Evolutionary conservation across 2,797 vertebrate genomes (phyloP).

Genomic region (Hydrophis major): DNA sequence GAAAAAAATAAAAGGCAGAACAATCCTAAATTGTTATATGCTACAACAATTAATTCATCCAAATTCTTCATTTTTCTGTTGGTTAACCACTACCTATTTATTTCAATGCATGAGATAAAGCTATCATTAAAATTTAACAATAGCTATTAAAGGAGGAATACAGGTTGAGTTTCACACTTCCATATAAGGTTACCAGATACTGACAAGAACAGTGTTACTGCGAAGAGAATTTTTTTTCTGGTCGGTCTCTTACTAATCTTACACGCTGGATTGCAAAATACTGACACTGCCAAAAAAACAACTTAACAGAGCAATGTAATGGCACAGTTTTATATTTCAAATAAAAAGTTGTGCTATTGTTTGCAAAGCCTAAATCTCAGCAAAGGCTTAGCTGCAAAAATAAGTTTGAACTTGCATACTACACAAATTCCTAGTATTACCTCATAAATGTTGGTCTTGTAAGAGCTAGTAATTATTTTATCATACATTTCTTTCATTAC

Average conservation of each 20-base stretch:
- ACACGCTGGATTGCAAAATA: slow-evolving; percentile 56
- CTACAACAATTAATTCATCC: neutral
- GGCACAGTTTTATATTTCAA: slow-evolving; percentile 60
- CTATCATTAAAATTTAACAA: slow-evolving; percentile 10
- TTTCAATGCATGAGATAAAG: neutral
- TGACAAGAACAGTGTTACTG: slow-evolving; percentile 15
- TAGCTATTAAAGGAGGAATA: neutral
- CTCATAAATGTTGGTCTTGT: slow-evolving; percentile 45
- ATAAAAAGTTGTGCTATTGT: slow-evolving; percentile 55
- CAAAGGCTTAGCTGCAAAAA: slow-evolving; percentile 50
- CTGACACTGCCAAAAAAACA: slow-evolving; percentile 52
- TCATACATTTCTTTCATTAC: slow-evolving; percentile 45
- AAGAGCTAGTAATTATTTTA: slow-evolving; percentile 55
- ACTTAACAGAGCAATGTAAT: slow-evolving; percentile 58
- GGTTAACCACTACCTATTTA: slow-evolving; percentile 15
- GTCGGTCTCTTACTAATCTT: slow-evolving; percentile 53
- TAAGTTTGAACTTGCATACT: slow-evolving; percentile 57
- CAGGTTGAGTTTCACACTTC: slow-evolving; percentile 23
- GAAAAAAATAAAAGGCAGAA: neutral
- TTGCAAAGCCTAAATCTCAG: slow-evolving; percentile 42
- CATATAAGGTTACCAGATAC: slow-evolving; percentile 35
- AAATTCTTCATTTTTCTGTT: neutral
- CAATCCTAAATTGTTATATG: neutral
- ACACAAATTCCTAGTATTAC: slow-evolving; percentile 47
- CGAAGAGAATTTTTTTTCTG: slow-evolving; percentile 46